Evolutionary conservation across 2,888 invertebrate species (phyloP).

Genomic region (Ectemnius cavifrons): DNA sequence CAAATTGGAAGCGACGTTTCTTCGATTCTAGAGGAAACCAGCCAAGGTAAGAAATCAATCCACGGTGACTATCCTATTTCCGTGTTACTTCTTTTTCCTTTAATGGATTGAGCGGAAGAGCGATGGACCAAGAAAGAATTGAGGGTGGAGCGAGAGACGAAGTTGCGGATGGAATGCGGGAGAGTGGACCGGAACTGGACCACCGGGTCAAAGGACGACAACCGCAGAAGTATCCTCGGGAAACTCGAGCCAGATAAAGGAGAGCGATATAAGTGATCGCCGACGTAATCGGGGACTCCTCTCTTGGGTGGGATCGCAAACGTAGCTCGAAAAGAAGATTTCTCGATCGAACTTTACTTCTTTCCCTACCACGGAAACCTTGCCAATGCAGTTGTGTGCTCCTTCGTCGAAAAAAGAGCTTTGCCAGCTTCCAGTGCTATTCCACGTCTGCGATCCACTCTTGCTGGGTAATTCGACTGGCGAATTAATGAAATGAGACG

Average conservation of each 20-base stretch:
- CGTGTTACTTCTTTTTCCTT: neutral
- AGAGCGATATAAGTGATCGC: conserved; percentile 12
- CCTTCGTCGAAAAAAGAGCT: neutral
- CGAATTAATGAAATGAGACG: conserved; percentile 42
- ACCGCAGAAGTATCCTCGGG: conserved; percentile 32
- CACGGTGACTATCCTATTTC: neutral
- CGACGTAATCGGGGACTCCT: conserved; percentile 10
- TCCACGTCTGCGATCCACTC: neutral
- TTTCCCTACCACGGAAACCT: conserved; percentile 23
- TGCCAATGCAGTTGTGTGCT: conserved; percentile 34
- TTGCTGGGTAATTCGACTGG: conserved; percentile 26
- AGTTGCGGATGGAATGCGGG: neutral
- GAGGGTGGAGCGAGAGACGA: neutral
- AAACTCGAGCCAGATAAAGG: conserved; percentile 35
- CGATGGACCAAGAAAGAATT: no score
- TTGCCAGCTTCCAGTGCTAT: no score
- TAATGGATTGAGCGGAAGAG: neutral
- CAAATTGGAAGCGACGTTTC: no score
- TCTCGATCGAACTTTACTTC: conserved; percentile 10
- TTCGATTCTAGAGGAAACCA: neutral
- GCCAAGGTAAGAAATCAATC: neutral
- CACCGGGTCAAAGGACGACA: conserved; percentile 30
- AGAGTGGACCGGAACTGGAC: conserved; percentile 24
- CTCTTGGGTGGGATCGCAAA: neutral
- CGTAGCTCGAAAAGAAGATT: conserved; percentile 6